These are phyloP conservation scores for Brenthis hecate DNA, from an alignment of 2,888 invertebrate species.

Conservation along the genomic window DNA sequence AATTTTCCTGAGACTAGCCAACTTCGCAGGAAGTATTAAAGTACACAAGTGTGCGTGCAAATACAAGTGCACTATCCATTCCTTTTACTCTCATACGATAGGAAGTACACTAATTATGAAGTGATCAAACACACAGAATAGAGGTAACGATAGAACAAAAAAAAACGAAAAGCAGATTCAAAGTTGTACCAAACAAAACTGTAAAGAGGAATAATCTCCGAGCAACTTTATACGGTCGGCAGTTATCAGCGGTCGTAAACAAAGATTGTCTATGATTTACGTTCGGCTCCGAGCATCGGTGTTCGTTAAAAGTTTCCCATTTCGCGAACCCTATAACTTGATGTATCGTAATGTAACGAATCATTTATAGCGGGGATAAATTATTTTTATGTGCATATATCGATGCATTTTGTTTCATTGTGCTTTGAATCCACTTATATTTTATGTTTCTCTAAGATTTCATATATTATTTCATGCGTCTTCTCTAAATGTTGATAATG, in stretches of 20 bases:
- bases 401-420: too few relatives aligned
- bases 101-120: too few relatives aligned
- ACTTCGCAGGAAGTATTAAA: too few relatives aligned
- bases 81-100: too few relatives aligned
- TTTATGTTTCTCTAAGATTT: too few relatives aligned
- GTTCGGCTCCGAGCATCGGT: slow-evolving; percentile 36
- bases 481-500: too few relatives aligned
- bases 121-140: background rate
- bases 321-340: slow-evolving; percentile 4
- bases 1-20: too few relatives aligned
- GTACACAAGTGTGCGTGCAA: too few relatives aligned
- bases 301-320: slow-evolving; percentile 33
- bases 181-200: slow-evolving; percentile 17
- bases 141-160: background rate
- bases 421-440: too few relatives aligned
- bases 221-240: slow-evolving; percentile 30
- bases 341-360: slow-evolving; percentile 6
- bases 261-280: slow-evolving; percentile 57
- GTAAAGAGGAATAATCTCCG: slow-evolving; percentile 25
- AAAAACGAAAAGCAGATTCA: background rate
- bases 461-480: too few relatives aligned
- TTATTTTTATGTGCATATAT: background rate
- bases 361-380: background rate
- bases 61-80: too few relatives aligned
- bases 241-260: slow-evolving; percentile 55